Base-by-base conservation (phyloP, 2,888 invertebrate genomes). In the Magallana nippona region DNA sequence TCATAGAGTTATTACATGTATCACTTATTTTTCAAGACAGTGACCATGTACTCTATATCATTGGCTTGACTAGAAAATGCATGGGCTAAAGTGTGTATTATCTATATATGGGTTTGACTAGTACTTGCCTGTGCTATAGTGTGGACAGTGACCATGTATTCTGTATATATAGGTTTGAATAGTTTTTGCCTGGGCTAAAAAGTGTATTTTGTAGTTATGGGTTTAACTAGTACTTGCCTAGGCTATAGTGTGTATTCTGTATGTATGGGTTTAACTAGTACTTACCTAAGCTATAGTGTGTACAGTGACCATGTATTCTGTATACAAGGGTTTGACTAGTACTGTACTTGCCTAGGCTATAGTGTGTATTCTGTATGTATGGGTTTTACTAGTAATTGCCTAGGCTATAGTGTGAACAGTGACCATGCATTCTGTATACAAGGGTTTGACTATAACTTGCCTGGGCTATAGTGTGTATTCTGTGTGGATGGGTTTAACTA, bases 361-460 rank as follows among this genome's bases (percentile, higher is more conserved):
- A 44, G 44, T 8, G 44, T 8, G 44, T 44, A 5, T n/a, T 17
- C 10, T 0, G 8, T 44, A 0, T 44, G 0, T 8, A 44, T n/a
- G 44, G 44, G 44, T 8, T 44, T 44, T 5, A 44, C 44, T 44
- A 44, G 44, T 79, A 44, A 5, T 44, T 5, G 19, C 60, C 60
- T 19, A 19, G 17, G 60, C 60, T 60, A 60, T 60, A 10, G 19
- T 60, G 60, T 44, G n/a, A n/a, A n/a, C n/a, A n/a, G n/a, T n/a
- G n/a, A n/a, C n/a, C n/a, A n/a, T n/a, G 5, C 8, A 10, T 27
- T 27, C 27, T 1, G 93, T 99, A 99, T 5, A 98, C 98, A n/a
- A 2, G 99, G 3, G 5, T 44, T 44, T 44, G 44, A 44, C 44
- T 44, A 44, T 0, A 19, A 60, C 10, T 60, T 60, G 19, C 17